These are phyloP conservation scores for Galagoides demidoff DNA, from an alignment of 2,797 vertebrate species.

Conservation along the genomic window DNA sequence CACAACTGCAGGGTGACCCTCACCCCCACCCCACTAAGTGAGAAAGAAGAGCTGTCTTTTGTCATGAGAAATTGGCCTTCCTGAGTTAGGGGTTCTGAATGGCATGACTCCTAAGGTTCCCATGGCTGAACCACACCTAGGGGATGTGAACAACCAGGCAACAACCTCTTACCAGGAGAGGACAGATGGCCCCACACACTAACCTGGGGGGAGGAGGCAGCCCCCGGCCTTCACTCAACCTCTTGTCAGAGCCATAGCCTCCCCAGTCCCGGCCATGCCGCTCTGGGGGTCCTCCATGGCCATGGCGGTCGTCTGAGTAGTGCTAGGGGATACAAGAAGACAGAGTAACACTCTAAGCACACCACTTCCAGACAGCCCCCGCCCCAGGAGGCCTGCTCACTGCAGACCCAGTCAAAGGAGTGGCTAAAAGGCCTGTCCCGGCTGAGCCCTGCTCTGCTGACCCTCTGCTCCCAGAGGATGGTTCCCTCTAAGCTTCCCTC, in stretches of 20 bases:
- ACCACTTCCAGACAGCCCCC: accelerated
- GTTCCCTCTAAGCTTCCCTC: neutral
- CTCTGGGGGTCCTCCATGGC: constrained; percentile 83
- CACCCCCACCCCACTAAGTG: neutral
- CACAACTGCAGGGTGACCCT: neutral
- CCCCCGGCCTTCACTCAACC: constrained; percentile 86
- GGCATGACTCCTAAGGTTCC: neutral
- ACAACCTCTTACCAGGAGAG: neutral
- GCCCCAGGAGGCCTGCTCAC: neutral
- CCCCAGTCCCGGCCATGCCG: constrained; percentile 93
- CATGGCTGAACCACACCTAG: neutral
- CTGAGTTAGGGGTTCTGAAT: neutral
- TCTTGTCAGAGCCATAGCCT: constrained; percentile 91
- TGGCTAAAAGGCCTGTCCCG: neutral
- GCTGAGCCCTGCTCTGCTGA: neutral
- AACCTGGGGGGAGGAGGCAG: constrained; percentile 84
- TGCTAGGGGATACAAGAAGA: constrained; percentile 86
- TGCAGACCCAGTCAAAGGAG: too few relatives aligned
- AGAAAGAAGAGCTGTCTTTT: neutral
- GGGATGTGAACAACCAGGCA: neutral
- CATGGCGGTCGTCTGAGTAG: constrained; percentile 90
- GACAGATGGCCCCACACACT: constrained; percentile 37
- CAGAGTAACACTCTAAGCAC: neutral
- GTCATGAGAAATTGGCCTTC: neutral
- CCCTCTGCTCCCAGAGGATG: neutral